Base-by-base conservation (phyloP, 2,797 vertebrate species). In the Ceryle rudis region DNA sequence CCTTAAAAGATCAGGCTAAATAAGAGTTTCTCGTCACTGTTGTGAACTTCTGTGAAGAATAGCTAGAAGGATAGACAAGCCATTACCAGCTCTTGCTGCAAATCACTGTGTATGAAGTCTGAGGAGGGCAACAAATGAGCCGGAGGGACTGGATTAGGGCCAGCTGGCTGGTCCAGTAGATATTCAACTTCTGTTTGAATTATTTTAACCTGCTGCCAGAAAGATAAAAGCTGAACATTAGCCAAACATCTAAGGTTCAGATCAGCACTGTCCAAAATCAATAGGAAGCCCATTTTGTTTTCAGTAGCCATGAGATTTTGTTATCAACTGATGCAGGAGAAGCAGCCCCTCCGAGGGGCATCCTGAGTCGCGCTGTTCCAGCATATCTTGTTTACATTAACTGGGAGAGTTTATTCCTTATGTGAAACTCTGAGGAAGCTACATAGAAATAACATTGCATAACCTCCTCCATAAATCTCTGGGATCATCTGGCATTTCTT, bases 191-290 rank as follows among this genome's bases (percentile, higher is more conserved):
- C 80, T 94, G 91, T 95, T 93, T 73, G 71, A 52, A 42, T 90
- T 92, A 54, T 80, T 95, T 73, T 87, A 95, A 97, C 92, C 78
- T 92, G 83, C 88, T 87, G 93, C 91, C 71, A 87, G 88, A 52
- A 86, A 85, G 88, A 94, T 85, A 93, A 82, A 87, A 61, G 44
- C 81, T 67, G 88, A 94, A 64, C 9, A 0, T 60, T 9, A 85
- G 88, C 88, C 90, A 93, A 90, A 37, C 19, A 47, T 67, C 37
- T 44, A 18, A 54, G 55, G 90, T 70, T 91, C 47, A 54, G 51
- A 47, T 57, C 69, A 52, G 47, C 47, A 12, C 62, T 35, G 29
- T 84, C 86, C 95, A 94, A 95, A 81, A 79, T 75, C 88, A 91
- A 67, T 89, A 92, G 52, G 90, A 90, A 91, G 67, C 64, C 70